Evolutionary conservation across 2,888 invertebrate genomes (phyloP).

Genomic region (Tinea trinotella): DNA sequence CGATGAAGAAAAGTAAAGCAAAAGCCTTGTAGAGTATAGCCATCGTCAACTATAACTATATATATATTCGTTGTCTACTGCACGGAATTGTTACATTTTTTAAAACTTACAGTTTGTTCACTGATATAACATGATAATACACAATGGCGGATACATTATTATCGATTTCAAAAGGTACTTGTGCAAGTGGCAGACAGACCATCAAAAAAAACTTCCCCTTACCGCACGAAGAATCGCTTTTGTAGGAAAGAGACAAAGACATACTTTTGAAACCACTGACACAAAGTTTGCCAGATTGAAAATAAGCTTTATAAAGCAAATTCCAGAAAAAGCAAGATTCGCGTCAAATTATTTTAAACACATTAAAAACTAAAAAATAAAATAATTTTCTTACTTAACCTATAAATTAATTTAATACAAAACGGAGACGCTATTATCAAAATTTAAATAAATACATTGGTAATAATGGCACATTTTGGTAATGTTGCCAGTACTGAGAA

Average conservation of each 20-base stretch:
- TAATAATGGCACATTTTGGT: conserved; percentile 29
- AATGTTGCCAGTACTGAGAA: conserved; percentile 19
- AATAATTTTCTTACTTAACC: no score
- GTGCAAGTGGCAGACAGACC: neutral
- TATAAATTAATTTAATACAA: no score
- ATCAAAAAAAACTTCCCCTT: conserved; percentile 1
- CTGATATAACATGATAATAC: neutral
- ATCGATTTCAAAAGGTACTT: conserved; percentile 46
- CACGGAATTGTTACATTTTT: conserved; percentile 52
- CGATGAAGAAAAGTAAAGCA: conserved; percentile 49
- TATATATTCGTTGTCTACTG: conserved; percentile 40
- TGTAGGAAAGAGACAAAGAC: neutral
- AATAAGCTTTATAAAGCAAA: neutral
- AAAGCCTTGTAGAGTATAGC: conserved; percentile 42
- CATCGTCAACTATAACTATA: conserved; percentile 35
- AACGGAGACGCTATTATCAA: no score
- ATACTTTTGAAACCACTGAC: neutral
- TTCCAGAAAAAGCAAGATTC: no score
- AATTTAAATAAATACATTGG: no score
- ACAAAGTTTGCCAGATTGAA: conserved; percentile 8
- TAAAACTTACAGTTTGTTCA: conserved; percentile 9
- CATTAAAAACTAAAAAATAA: no score
- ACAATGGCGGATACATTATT: conserved; percentile 62
- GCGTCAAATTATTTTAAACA: no score
- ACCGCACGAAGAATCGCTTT: neutral